Base-by-base conservation (phyloP, 1,140 invertebrate genomes). In the Drosophila baimaii region DNA sequence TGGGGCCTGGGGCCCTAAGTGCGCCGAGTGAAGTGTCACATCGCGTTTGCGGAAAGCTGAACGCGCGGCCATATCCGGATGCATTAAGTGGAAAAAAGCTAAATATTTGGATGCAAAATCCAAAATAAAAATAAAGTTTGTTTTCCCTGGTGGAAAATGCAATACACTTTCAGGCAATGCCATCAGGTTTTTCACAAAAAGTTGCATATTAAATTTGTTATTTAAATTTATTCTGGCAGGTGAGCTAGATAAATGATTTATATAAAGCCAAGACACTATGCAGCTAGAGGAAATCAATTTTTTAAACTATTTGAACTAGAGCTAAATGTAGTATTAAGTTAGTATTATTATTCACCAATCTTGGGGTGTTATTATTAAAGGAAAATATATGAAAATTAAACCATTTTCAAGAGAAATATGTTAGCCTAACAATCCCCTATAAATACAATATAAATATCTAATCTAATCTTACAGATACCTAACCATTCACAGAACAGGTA, bases 11-110 rank as follows among this genome's bases (percentile, higher is more conserved):
- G 46, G 65, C 25, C 46, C 17, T 63, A 54, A 75, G 58, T 73
- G 58, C 51, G 58, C 51, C 47, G 17, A 63, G 69, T 56, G 29
- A 51, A 56, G 72, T 75, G 72, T 54, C 69, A 61, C 44, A 52
- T 52, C 72, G 46, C 72, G 47, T 74, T 73, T 75, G 41, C 59
- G 23, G 37, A 49, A 46, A 46, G 49, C 29, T 31, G 68, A 47
- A 31, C 41, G 63, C 41, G 63, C 56, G 59, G 43, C 44, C 65
- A 62, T 62, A 46, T 62, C 66, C 49, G 56, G 33, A 41, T 61
- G 55, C 71, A 74, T 57, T 52, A 41, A 65, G 59, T 37, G 17
- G 35, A 17, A 64, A 64, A 52, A 52, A 52, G 17, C 49, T 33
- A 33, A 52, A 52, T 52, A 52, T 33, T 52, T 52, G 1, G 29